A percentile compares a stretch with the other conserved stretches of the same genome.
phyloP scores from a whole-genome alignment of 1,140 invertebrate species.

The Hyles euphorbiae region DNA sequence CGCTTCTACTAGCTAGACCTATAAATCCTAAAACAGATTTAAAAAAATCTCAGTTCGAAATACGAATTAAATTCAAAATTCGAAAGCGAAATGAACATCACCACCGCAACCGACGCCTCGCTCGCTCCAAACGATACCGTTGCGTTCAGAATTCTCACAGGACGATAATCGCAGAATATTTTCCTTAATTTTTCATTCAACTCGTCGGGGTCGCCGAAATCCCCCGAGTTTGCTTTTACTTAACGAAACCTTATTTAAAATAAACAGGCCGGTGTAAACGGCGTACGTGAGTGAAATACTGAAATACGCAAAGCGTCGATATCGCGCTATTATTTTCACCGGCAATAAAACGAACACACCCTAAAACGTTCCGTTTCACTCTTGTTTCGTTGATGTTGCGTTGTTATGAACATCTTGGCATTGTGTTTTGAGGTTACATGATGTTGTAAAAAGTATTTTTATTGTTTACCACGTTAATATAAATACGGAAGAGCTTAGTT shows the following conservation, averaged over 20 bases:
- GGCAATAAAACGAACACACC: constrained; percentile 38
- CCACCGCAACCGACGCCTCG: background rate
- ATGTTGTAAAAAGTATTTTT: too few species aligned
- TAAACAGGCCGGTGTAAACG: constrained; percentile 67
- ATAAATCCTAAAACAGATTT: too few species aligned
- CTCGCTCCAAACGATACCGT: background rate
- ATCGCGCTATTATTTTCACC: constrained; percentile 49
- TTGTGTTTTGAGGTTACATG: too few species aligned
- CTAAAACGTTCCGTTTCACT: constrained; percentile 25
- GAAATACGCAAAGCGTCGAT: constrained; percentile 55
- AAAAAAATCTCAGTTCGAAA: too few species aligned
- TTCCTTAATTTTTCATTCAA: constrained; percentile 67
- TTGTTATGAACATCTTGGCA: constrained; percentile 3
- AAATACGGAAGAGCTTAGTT: too few species aligned
- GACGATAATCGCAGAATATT: constrained; percentile 46
- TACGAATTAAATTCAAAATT: too few species aligned
- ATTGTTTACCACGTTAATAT: too few species aligned
- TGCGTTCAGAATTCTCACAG: constrained; percentile 21
- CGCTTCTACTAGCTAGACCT: too few species aligned
- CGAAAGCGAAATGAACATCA: too few species aligned
- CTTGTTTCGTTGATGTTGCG: constrained; percentile 9
- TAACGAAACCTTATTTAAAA: constrained; percentile 70
- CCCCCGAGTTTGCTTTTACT: constrained; percentile 66
- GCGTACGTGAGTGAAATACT: constrained; percentile 59
- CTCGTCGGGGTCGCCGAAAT: constrained; percentile 36